Evolutionary conservation across 37 sponge, comb jelly and placozoan species (phyloP), one percentile per base, ranked within the genome.

Genomic region (Dysidea cf. avara): DNA sequence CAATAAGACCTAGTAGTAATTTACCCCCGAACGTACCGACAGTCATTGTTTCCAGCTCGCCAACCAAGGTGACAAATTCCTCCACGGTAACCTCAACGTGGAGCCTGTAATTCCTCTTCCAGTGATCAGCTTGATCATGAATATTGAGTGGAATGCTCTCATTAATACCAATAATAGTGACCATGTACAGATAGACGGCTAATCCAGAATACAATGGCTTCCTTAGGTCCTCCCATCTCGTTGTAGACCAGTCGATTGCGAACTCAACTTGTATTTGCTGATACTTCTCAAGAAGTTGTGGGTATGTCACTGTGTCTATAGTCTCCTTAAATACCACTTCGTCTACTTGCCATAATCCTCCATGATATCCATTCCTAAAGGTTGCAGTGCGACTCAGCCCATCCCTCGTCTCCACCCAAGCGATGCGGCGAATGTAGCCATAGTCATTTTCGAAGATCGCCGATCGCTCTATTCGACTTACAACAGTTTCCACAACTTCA

Each of bases 301-400:
- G 62, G 26, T 86, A 40, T 9, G 35, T n/a, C 7, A 1, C 28
- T 7, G 29, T 31, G 30, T 81, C 36, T 51, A 75, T 58, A 6
- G 81, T 81, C 16, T 29, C 55, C 18, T 37, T 0, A 31, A 81
- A 79, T 22, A 7, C 62, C 1, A 49, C 37, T 28, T 76, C 46
- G 31, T 74, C 76, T 7, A 80, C 74, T 30, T 46, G 53, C 87
- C 87, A 86, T 65, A 86, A 80, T 26, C 87, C 87, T 18, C 72
- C 87, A 39, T 68, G 16, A 52, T 82, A 74, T 22, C 69, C 61
- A 28, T 11, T 13, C 18, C 77, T 52, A 32, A 69, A 83, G 35
- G 83, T 83, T 29, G 39, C 20, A 28, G 36, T 22, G 13, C 48
- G 38, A 14, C 48, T 61, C n/a, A n/a, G n/a, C 0, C 83, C 83